These are phyloP conservation scores for Thereva nobilitata DNA, from an alignment of 2,888 invertebrate species.

Conservation along the genomic window DNA sequence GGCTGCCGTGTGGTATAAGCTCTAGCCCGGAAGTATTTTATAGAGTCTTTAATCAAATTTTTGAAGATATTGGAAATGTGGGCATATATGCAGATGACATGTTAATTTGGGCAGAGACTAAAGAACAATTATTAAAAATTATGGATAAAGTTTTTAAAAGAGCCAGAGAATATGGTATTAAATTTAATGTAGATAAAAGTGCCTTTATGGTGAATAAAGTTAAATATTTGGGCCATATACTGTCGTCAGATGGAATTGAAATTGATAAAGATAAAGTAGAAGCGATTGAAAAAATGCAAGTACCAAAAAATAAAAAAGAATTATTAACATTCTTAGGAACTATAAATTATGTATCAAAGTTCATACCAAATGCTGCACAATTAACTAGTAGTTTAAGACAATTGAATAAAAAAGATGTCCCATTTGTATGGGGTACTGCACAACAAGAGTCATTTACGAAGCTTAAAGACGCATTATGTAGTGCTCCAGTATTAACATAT, in stretches of 20 bases:
- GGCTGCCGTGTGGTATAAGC: constrained; percentile 50
- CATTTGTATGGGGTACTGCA: constrained; percentile 39
- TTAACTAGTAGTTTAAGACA: constrained; percentile 36
- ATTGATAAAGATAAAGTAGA: constrained; percentile 41
- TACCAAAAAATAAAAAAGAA: constrained; percentile 34
- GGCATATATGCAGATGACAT: constrained; percentile 52
- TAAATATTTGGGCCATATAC: constrained; percentile 46
- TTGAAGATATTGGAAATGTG: constrained; percentile 50
- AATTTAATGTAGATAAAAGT: constrained; percentile 47
- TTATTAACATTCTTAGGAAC: constrained; percentile 40
- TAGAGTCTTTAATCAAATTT: constrained; percentile 46
- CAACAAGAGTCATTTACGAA: constrained; percentile 40
- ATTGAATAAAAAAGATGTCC: constrained; percentile 38
- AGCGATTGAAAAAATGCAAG: constrained; percentile 40
- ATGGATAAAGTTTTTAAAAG: constrained; percentile 38
- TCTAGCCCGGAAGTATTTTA: constrained; percentile 51
- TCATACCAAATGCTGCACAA: constrained; percentile 43
- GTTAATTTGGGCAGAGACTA: constrained; percentile 43
- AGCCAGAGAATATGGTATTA: constrained; percentile 37
- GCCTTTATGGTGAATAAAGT: constrained; percentile 44
- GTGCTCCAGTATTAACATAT: constrained; percentile 32
- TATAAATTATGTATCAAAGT: constrained; percentile 43
- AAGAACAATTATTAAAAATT: constrained; percentile 42
- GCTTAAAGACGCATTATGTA: constrained; percentile 29
- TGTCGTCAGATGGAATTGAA: constrained; percentile 41